Evolutionary conservation across 2,888 invertebrate genomes (phyloP), one percentile per base, ranked within the genome.

Genomic region (Hypercompe scribonia): DNA sequence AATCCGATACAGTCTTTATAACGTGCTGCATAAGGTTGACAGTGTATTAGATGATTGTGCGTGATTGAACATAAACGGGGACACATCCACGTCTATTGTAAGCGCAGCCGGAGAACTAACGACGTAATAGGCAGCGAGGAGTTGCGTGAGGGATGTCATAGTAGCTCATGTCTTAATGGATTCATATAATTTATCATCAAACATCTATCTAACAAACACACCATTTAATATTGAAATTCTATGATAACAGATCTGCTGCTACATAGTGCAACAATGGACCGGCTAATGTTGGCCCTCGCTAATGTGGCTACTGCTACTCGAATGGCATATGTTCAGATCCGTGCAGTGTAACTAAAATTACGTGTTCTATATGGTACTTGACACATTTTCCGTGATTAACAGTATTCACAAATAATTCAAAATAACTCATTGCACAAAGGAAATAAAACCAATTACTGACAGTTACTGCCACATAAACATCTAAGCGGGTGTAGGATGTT

Each of bases 31-130:
- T 65, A 81, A 63, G 67, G 72, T 74, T n/a, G n/a, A 72, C 61
- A 36, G 64, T 63, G 24, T 50, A 15, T 21, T 31, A n/a, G 24
- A 36, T 36, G 65, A 24, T 58, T 33, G 69, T 58, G 39, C 58
- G 42, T 42, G 75, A 75, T 75, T 73, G 72, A 68, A 65, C 74
- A 70, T 64, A 65, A 75, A 74, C 77, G 74, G 71, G 72, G 77
- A 79, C 68, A 78, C 75, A 78, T 83, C 80, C 68, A 68, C 75
- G 77, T 83, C 80, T 66, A 68, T 71, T 65, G 70, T 76, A 58
- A n/a, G 28, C 54, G 68, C 34, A n/a, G 54, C 54, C 15, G 15
- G 34, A 34, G 54, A 54, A 18, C 36, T 72, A 75, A 75, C 65
- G 46, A 75, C 67, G 68, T 70, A 71, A 73, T 78, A 66, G 28